A percentile compares a stretch with the other conserved stretches of the same genome.
These are phyloP conservation scores for Hybos culiciformis DNA, from an alignment of 2,888 invertebrate species.

Conservation along the genomic window DNA sequence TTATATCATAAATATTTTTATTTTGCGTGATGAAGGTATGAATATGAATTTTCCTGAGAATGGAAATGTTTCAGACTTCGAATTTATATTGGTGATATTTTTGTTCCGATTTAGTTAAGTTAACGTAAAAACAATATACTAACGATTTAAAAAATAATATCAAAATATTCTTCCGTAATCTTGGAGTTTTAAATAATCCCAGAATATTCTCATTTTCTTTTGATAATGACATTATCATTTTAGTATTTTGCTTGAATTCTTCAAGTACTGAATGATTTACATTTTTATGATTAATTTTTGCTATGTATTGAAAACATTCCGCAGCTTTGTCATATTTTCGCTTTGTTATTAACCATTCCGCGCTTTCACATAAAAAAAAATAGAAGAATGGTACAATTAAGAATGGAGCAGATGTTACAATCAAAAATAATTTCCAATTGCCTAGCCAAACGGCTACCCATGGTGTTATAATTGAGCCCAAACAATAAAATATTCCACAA, in stretches of 20 bases:
- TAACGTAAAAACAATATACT: conserved; percentile 24
- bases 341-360: conserved; percentile 44
- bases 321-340: conserved; percentile 39
- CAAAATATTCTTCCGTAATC: conserved; percentile 37
- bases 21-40: not conserved
- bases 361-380: conserved; percentile 44
- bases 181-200: conserved; percentile 40
- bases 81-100: not conserved
- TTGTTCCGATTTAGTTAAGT: not conserved
- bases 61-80: conserved; percentile 19
- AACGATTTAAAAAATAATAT: conserved; percentile 46
- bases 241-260: conserved; percentile 26
- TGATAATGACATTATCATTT: conserved; percentile 17
- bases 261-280: conserved; percentile 29
- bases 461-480: conserved; percentile 40
- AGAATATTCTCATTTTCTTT: conserved; percentile 31
- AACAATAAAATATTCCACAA: conserved; percentile 44
- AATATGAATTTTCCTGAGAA: not conserved
- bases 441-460: conserved; percentile 37
- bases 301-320: conserved; percentile 38
- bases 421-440: conserved; percentile 40
- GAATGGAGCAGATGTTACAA: conserved; percentile 39
- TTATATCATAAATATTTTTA: not conserved
- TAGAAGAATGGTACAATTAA: conserved; percentile 38
- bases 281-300: conserved; percentile 37